Percentiles rank a stretch among this genome's conserved stretches.
These are phyloP conservation scores for Osmerus mordax DNA, from an alignment of 2,113 vertebrate genomes.

Conservation along the genomic window DNA sequence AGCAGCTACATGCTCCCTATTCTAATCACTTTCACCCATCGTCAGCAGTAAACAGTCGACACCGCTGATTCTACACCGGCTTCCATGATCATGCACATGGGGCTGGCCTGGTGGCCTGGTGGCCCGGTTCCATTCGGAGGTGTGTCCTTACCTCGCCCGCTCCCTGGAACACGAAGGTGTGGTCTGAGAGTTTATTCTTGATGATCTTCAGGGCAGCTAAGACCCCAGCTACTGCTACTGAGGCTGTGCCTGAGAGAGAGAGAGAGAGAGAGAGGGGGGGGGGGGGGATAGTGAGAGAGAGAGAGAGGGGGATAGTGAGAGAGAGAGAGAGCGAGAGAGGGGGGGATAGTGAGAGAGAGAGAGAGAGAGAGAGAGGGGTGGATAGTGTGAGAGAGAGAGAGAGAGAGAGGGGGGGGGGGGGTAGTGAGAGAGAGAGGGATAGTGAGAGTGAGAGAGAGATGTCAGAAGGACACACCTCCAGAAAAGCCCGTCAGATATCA, in stretches of 20 bases:
- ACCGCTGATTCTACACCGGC: too few relatives aligned
- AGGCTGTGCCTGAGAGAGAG: constrained; percentile 84
- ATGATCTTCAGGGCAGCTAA: constrained; percentile 89
- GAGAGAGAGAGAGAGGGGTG: not conserved
- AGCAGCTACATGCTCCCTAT: not conserved
- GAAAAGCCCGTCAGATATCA: not conserved
- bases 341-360: not conserved
- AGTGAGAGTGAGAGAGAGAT: not conserved
- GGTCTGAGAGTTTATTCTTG: constrained; percentile 86
- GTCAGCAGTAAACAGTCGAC: too few relatives aligned
- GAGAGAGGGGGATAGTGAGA: not conserved
- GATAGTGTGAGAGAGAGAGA: not conserved
- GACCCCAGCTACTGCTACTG: constrained; percentile 90
- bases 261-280: not conserved
- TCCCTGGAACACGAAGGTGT: constrained; percentile 95
- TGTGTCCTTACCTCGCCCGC: constrained; percentile 85
- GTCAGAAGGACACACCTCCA: too few relatives aligned
- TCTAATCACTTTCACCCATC: too few relatives aligned
- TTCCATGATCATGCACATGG: too few relatives aligned
- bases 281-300: not conserved
- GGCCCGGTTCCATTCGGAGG: too few relatives aligned
- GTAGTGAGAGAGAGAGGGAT: not conserved
- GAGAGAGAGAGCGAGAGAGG: not conserved
- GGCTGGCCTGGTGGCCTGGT: too few relatives aligned
- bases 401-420: constrained; percentile 24